phyloP scores from a whole-genome alignment of 2,888 invertebrate species.

The Ochlodes sylvanus region DNA sequence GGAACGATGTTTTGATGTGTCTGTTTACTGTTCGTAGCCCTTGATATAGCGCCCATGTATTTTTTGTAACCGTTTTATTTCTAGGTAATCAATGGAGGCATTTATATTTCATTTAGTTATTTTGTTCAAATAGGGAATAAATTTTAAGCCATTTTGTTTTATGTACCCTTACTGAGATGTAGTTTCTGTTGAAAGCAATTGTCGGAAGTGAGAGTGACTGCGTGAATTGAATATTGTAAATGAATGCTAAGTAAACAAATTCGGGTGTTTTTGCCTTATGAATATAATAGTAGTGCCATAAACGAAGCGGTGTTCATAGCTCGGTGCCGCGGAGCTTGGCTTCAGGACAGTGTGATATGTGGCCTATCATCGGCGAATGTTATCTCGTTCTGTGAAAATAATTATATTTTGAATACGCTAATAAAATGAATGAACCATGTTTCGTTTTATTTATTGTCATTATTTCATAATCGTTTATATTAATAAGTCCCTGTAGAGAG shows the following conservation, averaged over 20 bases:
- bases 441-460: slow-evolving; percentile 33
- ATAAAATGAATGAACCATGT: slow-evolving; percentile 51
- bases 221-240: slow-evolving; percentile 10
- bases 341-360: slow-evolving; percentile 64
- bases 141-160: not conserved
- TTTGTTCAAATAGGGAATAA: not conserved
- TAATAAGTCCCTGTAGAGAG: no score
- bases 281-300: slow-evolving; percentile 48
- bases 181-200: not conserved
- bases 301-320: slow-evolving; percentile 42
- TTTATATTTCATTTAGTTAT: not conserved
- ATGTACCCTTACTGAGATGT: not conserved
- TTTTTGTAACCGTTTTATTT: not conserved
- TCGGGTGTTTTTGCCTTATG: slow-evolving; percentile 38
- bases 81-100: not conserved
- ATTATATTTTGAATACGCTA: slow-evolving; percentile 75
- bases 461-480: no score
- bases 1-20: not conserved
- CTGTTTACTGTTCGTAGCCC: not conserved
- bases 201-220: not conserved
- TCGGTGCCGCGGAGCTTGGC: slow-evolving; percentile 53
- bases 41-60: not conserved
- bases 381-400: slow-evolving; percentile 64
- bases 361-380: slow-evolving; percentile 55
- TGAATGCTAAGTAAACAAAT: slow-evolving; percentile 36